Evolutionary conservation across 2,113 vertebrate species (phyloP), one percentile per base, ranked within the genome.

Genomic region (Rissa tridactyla): DNA sequence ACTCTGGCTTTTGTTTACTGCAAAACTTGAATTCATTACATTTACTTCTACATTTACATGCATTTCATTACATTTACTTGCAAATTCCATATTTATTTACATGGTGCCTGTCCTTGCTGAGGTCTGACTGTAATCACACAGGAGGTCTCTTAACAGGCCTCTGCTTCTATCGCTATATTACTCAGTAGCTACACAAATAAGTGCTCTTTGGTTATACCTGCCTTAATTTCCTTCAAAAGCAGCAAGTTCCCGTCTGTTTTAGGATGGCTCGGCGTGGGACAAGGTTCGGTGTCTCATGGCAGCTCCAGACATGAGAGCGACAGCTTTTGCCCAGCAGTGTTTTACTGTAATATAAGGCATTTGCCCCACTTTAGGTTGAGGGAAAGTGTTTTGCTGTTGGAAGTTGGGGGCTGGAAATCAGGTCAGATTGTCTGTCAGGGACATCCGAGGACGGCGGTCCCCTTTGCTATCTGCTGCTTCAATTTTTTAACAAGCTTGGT

Each of bases 61-160:
- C 88, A 80, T 93, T 95, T 96, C 49, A 90, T 88, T 96, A 93
- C 78, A 91, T 96, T 93, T 96, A 95, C 96, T 97, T 96, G 96
- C 96, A 97, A 96, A 97, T 93, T 86, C 82, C 15, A 6, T 85
- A 25, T 96, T 85, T 97, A 91, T 96, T 96, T 95, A 97, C 96
- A 96, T 94, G 90, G 75, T 96, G 82, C 75, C 93, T 54, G 90
- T 85, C 94, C 90, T 79, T 62, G 40, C 82, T 69, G 73, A 94
- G 81, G 70, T 87, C 93, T 94, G 93, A 36, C 82, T 93, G 54
- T n/a, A 62, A 70, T 86, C 93, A 64, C 0, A 0, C 40, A 36
- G 78, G 87, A 96, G 84, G 93, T 85, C 84, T 90, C 86, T 64
- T 60, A 18, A 18, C 40, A 87, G 93, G 81, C 77, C 77, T 91